These are phyloP conservation scores for Papilio gigon DNA, from an alignment of 2,888 invertebrate species.

Conservation along the genomic window DNA sequence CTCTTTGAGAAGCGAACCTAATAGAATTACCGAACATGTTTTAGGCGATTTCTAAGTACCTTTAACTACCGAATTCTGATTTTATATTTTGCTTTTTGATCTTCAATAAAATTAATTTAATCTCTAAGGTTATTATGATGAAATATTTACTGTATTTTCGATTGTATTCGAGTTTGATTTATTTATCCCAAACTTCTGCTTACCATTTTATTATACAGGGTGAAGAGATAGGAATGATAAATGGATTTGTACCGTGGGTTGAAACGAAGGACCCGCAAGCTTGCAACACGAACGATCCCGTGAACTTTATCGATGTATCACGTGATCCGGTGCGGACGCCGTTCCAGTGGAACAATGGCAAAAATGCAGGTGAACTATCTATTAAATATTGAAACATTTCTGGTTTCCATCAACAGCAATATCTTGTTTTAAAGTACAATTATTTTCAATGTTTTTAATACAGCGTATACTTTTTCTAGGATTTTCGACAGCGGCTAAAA, in stretches of 20 bases:
- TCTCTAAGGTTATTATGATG: too few relatives aligned
- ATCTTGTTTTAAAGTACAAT: neutral
- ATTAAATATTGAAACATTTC: neutral
- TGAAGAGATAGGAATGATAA: slow-evolving; percentile 88
- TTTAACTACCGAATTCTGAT: too few relatives aligned
- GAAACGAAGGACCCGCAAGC: slow-evolving; percentile 83
- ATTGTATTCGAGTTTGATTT: neutral
- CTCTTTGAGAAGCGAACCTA: too few relatives aligned
- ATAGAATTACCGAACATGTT: too few relatives aligned
- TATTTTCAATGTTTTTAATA: neutral
- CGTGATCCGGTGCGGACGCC: slow-evolving; percentile 91
- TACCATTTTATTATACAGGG: slow-evolving; percentile 76
- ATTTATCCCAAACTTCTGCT: neutral
- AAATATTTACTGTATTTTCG: too few relatives aligned
- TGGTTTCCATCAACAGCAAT: neutral
- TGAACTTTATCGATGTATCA: slow-evolving; percentile 81
- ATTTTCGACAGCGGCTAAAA: slow-evolving; percentile 79
- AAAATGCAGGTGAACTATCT: slow-evolving; percentile 79
- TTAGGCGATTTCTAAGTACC: too few relatives aligned
- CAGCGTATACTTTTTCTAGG: slow-evolving; percentile 63
- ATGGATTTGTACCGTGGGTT: slow-evolving; percentile 81
- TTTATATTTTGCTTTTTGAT: too few relatives aligned
- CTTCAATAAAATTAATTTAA: too few relatives aligned
- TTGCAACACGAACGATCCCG: slow-evolving; percentile 81
- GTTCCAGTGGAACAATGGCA: slow-evolving; percentile 87